phyloP scores from a whole-genome alignment of 92 coral and sea anemone species.

The Palythoa caribaeorum region DNA sequence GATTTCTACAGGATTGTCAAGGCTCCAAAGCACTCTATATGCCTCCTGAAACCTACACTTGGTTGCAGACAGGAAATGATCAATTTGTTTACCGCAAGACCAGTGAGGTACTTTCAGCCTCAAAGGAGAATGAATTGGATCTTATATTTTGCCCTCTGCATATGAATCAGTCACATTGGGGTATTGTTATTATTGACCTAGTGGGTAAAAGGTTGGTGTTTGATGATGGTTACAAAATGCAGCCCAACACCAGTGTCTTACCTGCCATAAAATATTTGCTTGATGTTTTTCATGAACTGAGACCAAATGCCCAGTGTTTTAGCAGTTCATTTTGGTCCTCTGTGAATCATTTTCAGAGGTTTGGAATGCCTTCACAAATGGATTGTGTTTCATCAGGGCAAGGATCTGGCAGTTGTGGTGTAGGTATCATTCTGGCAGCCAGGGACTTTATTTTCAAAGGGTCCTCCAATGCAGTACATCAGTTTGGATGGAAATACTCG shows the following conservation, averaged over 20 bases:
- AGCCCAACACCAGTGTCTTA: not conserved
- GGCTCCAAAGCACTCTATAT: slow-evolving; percentile 23
- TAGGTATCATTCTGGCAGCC: slow-evolving; percentile 70
- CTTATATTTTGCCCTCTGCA: slow-evolving; percentile 55
- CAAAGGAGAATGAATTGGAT: slow-evolving; percentile 24
- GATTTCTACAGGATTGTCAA: slow-evolving; percentile 19
- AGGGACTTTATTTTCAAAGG: slow-evolving; percentile 52
- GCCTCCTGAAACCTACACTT: slow-evolving; percentile 54
- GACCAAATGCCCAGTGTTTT: slow-evolving; percentile 17
- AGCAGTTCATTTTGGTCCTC: slow-evolving; percentile 48
- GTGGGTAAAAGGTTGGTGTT: slow-evolving; percentile 21
- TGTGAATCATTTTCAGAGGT: slow-evolving; percentile 25
- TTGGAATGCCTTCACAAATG: slow-evolving; percentile 69
- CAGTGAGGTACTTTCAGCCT: not conserved
- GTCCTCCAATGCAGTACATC: not conserved
- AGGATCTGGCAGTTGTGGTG: slow-evolving; percentile 70
- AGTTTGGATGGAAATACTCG: slow-evolving; percentile 46
- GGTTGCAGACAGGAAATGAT: slow-evolving; percentile 34
- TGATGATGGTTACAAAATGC: not conserved
- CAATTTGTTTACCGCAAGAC: slow-evolving; percentile 34
- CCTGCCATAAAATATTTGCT: slow-evolving; percentile 33
- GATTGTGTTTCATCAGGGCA: slow-evolving; percentile 18
- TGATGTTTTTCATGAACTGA: slow-evolving; percentile 12
- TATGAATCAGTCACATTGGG: slow-evolving; percentile 56
- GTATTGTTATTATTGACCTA: slow-evolving; percentile 55